A percentile compares a stretch with the other conserved stretches of the same genome.
These are phyloP conservation scores for Eunapius fragilis DNA, from an alignment of 37 sponge, comb jelly and placozoan genomes.

Conservation along the genomic window DNA sequence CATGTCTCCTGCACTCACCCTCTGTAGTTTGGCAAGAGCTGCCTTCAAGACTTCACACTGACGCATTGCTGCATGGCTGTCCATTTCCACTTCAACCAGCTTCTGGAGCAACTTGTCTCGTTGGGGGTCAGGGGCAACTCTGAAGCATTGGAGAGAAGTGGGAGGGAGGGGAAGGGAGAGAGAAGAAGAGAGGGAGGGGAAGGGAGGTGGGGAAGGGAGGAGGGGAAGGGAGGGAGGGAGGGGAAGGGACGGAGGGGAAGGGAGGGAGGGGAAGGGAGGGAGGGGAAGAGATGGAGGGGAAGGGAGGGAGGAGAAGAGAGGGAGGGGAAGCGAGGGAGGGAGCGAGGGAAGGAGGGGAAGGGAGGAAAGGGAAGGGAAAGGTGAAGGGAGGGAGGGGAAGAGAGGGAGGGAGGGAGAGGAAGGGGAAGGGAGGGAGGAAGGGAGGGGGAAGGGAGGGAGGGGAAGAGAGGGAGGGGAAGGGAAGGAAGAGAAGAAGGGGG, in stretches of 20 bases:
- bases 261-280: background rate
- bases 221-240: background rate
- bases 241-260: background rate
- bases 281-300: too few species aligned
- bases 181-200: background rate
- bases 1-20: slow-evolving; percentile 4
- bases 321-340: background rate
- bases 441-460: background rate
- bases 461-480: background rate
- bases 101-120: slow-evolving; percentile 51
- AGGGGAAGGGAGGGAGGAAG: background rate
- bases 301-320: background rate
- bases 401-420: background rate
- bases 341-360: background rate
- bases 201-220: background rate
- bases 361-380: too few species aligned
- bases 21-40: slow-evolving; percentile 60
- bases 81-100: slow-evolving; percentile 69
- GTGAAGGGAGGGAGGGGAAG: too few species aligned
- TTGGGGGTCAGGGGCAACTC: slow-evolving; percentile 11
- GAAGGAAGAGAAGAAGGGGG: background rate
- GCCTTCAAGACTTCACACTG: slow-evolving; percentile 40
- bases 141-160: background rate
- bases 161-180: background rate
- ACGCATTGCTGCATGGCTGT: slow-evolving; percentile 35